Conservation (phyloP, 2,113 vertebrate genomes). For the Menura novaehollandiae region DNA sequence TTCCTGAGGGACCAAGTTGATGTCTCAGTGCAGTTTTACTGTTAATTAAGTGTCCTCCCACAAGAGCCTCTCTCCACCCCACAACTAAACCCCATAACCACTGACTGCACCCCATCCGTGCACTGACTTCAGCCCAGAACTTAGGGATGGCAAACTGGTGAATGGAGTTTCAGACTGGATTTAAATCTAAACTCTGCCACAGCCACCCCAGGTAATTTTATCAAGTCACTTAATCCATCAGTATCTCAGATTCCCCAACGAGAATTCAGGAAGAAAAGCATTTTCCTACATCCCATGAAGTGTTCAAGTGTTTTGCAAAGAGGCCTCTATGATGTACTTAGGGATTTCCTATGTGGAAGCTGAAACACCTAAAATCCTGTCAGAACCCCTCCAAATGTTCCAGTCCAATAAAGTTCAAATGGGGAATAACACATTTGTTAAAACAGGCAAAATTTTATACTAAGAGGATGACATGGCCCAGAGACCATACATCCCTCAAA, state of each 20-base stretch:
- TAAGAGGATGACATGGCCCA: constrained; percentile 47
- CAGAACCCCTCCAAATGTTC: constrained; percentile 46
- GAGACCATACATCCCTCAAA: constrained; percentile 1
- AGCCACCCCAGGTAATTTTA: background rate
- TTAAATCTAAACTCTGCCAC: background rate
- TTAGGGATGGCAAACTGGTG: background rate
- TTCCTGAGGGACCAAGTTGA: background rate
- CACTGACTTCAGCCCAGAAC: background rate
- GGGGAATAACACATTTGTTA: constrained; percentile 48
- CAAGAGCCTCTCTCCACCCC: background rate
- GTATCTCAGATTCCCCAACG: background rate
- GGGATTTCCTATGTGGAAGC: constrained; percentile 50
- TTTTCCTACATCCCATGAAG: constrained; percentile 2
- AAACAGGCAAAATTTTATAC: background rate
- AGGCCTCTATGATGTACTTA: constrained; percentile 6
- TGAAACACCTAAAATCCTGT: constrained; percentile 27
- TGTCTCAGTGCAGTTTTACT: background rate
- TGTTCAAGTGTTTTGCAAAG: background rate
- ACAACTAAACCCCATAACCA: background rate
- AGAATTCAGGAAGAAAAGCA: background rate
- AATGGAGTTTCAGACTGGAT: background rate
- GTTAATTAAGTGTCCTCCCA: background rate
- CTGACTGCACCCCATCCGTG: background rate
- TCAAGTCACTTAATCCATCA: background rate
- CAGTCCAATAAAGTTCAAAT: constrained; percentile 44